Evolutionary conservation across 2,888 invertebrate genomes (phyloP), one percentile per base, ranked within the genome.

Genomic region (Nemapogon koenigi): DNA sequence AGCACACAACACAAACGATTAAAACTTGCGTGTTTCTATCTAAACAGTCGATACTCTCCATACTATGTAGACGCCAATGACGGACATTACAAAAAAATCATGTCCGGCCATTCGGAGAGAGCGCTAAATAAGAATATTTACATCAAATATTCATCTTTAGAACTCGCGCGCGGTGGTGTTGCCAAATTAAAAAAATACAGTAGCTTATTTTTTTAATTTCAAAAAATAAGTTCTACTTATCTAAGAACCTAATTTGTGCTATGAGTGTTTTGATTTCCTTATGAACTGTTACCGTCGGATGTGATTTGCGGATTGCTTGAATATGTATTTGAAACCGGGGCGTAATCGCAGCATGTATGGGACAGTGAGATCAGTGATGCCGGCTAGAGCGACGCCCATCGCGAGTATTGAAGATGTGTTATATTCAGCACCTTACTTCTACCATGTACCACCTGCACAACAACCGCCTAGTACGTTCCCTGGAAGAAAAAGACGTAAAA

Each of bases 401-500:
- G 49, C 59, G 4, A 56, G 57, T 1, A 46, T 66, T 18, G 76
- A 76, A 28, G 76, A 78, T 33, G 44, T 72, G 26, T 39, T 72
- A 47, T 70, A 57, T 44, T 58, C 61, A 1, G 66, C 73, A 28
- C 70, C 73, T 7, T 76, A 75, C 48, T 72, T 76, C 51, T 76
- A 71, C 54, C 78, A 76, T 46, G 59, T 75, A 35, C 75, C 73
- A 41, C 73, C 75, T 3, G 64, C 62, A 11, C 68, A 64, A 29
- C 71, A 69, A 46, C 59, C 70, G 8, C 46, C 72, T 38, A 73
- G 71, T 51, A 78, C 78, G 8, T 76, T 65, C 50, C 78, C 78
- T 62, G 72, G 71, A 44, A 70, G 76, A 41, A 76, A 76, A 41
- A 66, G 69, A 48, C 63, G 72, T 29, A 78, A 76, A 60, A 55